Conservation (phyloP, 1,140 invertebrate species). For the Hycleus phaleratus region DNA sequence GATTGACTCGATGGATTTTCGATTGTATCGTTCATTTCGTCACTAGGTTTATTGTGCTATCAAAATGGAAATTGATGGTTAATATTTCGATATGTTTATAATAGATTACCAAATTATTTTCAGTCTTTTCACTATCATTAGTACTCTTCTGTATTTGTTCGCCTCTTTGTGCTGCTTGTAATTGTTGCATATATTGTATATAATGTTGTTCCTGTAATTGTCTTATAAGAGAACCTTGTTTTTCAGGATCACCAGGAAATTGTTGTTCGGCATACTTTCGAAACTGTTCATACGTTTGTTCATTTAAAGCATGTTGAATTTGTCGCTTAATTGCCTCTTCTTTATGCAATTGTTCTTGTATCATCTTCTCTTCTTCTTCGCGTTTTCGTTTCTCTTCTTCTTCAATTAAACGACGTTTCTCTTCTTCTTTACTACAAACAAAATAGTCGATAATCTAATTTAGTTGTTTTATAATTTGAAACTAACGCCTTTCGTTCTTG, state of each 20-base stretch:
- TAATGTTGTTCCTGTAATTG: constrained; percentile 97
- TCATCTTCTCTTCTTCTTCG: constrained; percentile 55
- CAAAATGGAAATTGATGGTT: too few relatives aligned
- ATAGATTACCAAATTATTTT: too few relatives aligned
- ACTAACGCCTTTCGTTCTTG: constrained; percentile 56
- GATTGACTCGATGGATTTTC: not conserved
- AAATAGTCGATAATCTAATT: constrained; percentile 14
- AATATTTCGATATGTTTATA: too few relatives aligned
- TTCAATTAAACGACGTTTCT: constrained; percentile 36
- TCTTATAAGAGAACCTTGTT: constrained; percentile 85
- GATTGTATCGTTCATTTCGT: too few relatives aligned
- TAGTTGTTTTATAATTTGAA: not conserved
- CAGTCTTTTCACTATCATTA: not conserved
- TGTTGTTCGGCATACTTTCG: constrained; percentile 90
- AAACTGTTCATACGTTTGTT: constrained; percentile 93
- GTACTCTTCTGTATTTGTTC: constrained; percentile 32
- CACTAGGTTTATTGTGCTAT: too few relatives aligned
- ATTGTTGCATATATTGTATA: constrained; percentile 93
- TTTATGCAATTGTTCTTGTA: constrained; percentile 51
- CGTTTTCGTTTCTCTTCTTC: constrained; percentile 49
- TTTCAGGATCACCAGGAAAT: constrained; percentile 82
- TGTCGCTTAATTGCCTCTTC: constrained; percentile 62
- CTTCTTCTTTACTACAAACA: constrained; percentile 36
- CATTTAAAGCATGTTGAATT: constrained; percentile 93
- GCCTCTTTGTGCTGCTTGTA: constrained; percentile 45